Evolutionary conservation across 2,888 invertebrate species (phyloP), one percentile per base, ranked within the genome.

Genomic region (Mesorhabditis belari): DNA sequence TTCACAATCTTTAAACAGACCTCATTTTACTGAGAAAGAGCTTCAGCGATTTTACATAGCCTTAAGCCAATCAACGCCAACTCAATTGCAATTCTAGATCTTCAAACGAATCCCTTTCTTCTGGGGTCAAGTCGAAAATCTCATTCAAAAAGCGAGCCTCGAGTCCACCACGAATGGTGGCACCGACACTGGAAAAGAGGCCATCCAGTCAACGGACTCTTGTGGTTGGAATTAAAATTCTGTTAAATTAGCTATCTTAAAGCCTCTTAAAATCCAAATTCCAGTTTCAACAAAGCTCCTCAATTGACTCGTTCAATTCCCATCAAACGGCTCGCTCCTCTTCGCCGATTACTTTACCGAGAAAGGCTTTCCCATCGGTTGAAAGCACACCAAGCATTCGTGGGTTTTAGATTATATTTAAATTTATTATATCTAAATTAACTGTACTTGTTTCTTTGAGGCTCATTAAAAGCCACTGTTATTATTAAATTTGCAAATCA

Each of bases 91-190:
- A 6, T 25, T 57, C 26, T 19, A 55, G 66, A 28, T 67, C 67
- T 6, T 70, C 70, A 17, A 59, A 62, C 17, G 67, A 70, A 56
- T 70, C 70, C 1, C 52, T 70, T 5, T 65, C 65, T 19, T 68
- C 70, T 4, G 70, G 65, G 59, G 70, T 68, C 4, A 59, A 68
- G 9, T 70, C 70, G 3, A 65, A 68, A 44, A 70, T 68, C 26
- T 70, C 70, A n/a, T 66, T 66, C 35, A 65, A 66, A 49, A 68
- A 67, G 55, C 60, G 67, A 26, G 62, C 59, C 29, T 59, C 58
- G 44, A 66, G 66, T 12, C 70, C 70, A 5, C 70, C 70, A 1
- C 44, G 50, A 0, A 58, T 52, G 6, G 44, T 59, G 1, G 68
- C 70, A 5, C 70, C 70, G 17, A 9, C n/a, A 3, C 56, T 62